Evolutionary conservation across 2,113 vertebrate genomes (phyloP).

Genomic region (Oryzias woworae): DNA sequence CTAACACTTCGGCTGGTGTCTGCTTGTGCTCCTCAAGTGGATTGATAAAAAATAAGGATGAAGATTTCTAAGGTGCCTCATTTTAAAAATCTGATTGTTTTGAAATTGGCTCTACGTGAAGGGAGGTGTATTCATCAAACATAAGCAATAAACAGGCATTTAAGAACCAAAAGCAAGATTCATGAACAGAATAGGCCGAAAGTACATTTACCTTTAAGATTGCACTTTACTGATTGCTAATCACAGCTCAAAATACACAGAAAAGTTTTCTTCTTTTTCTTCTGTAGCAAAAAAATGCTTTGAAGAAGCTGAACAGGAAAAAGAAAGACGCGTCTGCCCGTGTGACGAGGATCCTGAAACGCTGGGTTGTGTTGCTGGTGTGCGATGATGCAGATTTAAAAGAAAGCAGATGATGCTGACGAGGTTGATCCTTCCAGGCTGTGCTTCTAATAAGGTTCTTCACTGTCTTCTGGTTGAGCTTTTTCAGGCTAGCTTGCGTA

Average conservation of each 20-base stretch:
- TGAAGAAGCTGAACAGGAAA: conserved; percentile 62
- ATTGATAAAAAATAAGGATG: conserved; percentile 25
- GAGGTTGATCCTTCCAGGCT: conserved; percentile 44
- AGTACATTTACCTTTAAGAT: conserved; percentile 73
- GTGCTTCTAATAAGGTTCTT: conserved; percentile 27
- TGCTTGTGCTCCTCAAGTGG: conserved; percentile 46
- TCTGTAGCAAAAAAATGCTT: conserved; percentile 48
- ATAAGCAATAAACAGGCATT: conserved; percentile 61
- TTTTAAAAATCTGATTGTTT: conserved; percentile 67
- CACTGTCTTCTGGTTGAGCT: conserved; percentile 42
- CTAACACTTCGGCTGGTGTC: conserved; percentile 51
- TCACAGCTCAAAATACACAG: conserved; percentile 79
- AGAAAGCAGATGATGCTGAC: conserved; percentile 31
- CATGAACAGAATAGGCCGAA: conserved; percentile 60
- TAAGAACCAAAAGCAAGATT: conserved; percentile 49
- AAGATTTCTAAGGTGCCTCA: conserved; percentile 69
- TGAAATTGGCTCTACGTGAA: conserved; percentile 67
- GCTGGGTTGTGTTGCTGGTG: conserved; percentile 56
- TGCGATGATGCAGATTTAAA: conserved; percentile 19
- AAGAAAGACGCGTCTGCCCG: conserved; percentile 11
- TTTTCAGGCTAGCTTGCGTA: conserved; percentile 14
- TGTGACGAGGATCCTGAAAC: conserved; percentile 12
- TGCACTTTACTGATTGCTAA: conserved; percentile 82
- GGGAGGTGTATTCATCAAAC: conserved; percentile 56
- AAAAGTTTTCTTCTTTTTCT: conserved; percentile 39